A percentile compares a stretch with the other conserved stretches of the same genome.
These are phyloP conservation scores for Clepsis dumicolana DNA, from an alignment of 2,888 invertebrate genomes.

Conservation along the genomic window DNA sequence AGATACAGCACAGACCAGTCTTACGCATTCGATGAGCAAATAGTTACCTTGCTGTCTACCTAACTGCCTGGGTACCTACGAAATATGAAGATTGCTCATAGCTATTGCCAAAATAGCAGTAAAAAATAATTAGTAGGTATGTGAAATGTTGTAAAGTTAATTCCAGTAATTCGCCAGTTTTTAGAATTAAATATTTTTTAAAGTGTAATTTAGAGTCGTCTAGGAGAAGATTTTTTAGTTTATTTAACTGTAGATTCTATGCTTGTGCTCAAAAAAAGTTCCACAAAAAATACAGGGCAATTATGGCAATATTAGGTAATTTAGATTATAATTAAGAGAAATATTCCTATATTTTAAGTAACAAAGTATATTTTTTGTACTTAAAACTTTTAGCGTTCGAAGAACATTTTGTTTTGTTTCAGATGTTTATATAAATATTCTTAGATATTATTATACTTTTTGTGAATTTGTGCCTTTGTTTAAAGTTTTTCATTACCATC, in stretches of 20 bases:
- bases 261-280: conserved; percentile 54
- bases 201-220: neutral
- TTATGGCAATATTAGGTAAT: conserved; percentile 72
- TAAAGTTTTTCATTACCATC: neutral
- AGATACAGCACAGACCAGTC: too few species aligned
- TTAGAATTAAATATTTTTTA: neutral
- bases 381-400: conserved; percentile 44
- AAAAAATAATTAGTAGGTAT: neutral
- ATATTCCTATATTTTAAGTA: conserved; percentile 46
- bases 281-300: conserved; percentile 63
- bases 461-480: neutral
- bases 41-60: too few species aligned
- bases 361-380: conserved; percentile 43
- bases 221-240: neutral
- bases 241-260: conserved; percentile 11
- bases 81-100: too few species aligned
- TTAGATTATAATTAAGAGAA: conserved; percentile 47
- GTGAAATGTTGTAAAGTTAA: neutral
- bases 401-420: conserved; percentile 67
- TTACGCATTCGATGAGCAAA: too few species aligned
- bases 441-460: conserved; percentile 43
- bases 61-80: too few species aligned
- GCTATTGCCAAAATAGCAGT: too few species aligned
- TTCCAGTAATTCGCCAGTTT: neutral
- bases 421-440: conserved; percentile 64